Conservation (phyloP, 2,888 invertebrate genomes). For the Synanthedon vespiformis region DNA sequence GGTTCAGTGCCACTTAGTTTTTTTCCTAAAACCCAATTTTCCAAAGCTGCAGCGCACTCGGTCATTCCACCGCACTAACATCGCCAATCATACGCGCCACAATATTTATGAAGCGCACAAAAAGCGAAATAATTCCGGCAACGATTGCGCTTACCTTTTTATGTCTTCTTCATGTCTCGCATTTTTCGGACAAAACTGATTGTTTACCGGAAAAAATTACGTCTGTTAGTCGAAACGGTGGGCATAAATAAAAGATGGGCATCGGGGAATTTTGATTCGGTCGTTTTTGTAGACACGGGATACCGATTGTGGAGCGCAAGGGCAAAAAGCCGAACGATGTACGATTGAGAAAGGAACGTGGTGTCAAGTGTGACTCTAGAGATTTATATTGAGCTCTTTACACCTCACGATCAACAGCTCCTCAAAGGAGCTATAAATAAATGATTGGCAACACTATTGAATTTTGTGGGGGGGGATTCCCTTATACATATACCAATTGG, state of each 20-base stretch:
- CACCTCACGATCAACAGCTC: constrained; percentile 12
- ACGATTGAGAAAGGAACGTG: constrained; percentile 50
- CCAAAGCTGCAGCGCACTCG: constrained; percentile 10
- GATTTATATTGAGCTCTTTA: constrained; percentile 38
- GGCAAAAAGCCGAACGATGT: constrained; percentile 43
- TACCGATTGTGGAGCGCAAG: constrained; percentile 42
- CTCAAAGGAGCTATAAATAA: background rate
- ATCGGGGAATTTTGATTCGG: constrained; percentile 65
- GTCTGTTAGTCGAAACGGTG: constrained; percentile 61
- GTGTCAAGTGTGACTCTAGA: constrained; percentile 38
- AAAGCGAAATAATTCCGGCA: constrained; percentile 36
- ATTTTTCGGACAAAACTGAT: constrained; percentile 69
- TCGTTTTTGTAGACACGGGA: constrained; percentile 39
- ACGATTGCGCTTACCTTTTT: constrained; percentile 52
- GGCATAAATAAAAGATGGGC: constrained; percentile 64
- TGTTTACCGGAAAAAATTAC: constrained; percentile 71
- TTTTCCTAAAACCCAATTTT: constrained; percentile 18
- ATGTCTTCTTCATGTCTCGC: constrained; percentile 58
- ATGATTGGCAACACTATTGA: no score
- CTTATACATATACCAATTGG: no score
- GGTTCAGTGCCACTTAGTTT: constrained; percentile 18
- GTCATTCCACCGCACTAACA: constrained; percentile 11
- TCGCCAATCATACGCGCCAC: constrained; percentile 46
- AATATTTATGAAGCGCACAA: constrained; percentile 45
- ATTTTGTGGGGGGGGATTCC: no score